Evolutionary conservation across 1,140 invertebrate species (phyloP), one percentile per base, ranked within the genome.

Genomic region (Mycetomoellerius zeteki): DNA sequence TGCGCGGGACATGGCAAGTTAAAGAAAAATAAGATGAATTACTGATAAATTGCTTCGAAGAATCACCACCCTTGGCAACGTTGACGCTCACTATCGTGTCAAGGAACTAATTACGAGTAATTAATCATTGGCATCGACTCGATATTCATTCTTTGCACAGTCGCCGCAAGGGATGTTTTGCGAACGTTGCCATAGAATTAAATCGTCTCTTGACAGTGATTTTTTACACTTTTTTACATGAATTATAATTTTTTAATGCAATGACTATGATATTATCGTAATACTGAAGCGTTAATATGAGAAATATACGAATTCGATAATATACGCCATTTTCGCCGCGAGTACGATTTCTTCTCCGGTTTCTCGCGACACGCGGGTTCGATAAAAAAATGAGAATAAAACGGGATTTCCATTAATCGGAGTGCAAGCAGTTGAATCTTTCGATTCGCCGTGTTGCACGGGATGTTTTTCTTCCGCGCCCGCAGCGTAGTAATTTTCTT

Each of bases 91-190:
- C 86, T 54, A 64, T 78, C 78, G 73, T 62, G 19, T 82, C 65
- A 30, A 47, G 27, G 43, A 84, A 75, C 89, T 90, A 90, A 90
- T 90, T 90, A 90, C 89, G 86, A 67, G 86, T 77, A 77, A 90
- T 90, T 90, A 90, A 90, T 90, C 89, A 90, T 90, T 56, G 89
- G 8, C 58, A 72, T 56, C 85, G 30, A 62, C 47, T 75, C 50
- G 69, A 27, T 73, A 50, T 27, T 64, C 72, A 47, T 43, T 62
- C 7, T 8, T 47, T 19, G 67, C 52, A n/a, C 24, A n/a, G 21
- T 71, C 80, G 37, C 16, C 27, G 19, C n/a, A 14, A 37, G 77
- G 50, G n/a, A 24, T 54, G 12, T 37, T 56, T 78, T 33, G 19
- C 33, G 10, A 58, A 50, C 47, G 4, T 30, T 4, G 56, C n/a